Evolutionary conservation across 2,888 invertebrate species (phyloP).

Genomic region (Petrolisthes cinctipes): DNA sequence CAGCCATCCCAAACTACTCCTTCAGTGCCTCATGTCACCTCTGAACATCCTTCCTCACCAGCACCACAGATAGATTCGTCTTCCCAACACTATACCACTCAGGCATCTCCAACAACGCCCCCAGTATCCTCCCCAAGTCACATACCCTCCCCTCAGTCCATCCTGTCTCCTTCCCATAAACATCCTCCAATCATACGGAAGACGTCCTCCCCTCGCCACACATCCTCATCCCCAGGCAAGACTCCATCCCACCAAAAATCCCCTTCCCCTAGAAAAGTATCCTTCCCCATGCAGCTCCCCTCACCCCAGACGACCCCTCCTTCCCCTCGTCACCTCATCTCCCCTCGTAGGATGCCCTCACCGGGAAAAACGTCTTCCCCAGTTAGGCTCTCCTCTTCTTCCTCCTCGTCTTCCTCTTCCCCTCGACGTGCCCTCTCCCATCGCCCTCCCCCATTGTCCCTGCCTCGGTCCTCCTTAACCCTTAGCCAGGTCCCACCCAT

Average conservation of each 20-base stretch:
- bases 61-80: no score
- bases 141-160: background rate
- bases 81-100: background rate
- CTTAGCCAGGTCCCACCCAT: slow-evolving; percentile 7
- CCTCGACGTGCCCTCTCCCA: slow-evolving; percentile 2
- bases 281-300: background rate
- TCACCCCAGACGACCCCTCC: background rate
- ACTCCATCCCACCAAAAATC: slow-evolving; percentile 13
- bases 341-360: background rate
- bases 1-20: no score
- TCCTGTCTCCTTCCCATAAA: background rate
- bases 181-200: background rate
- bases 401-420: background rate
- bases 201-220: background rate
- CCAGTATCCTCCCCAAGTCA: slow-evolving; percentile 16
- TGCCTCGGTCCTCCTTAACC: slow-evolving; percentile 11
- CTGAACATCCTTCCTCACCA: no score
- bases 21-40: no score
- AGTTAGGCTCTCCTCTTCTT: background rate
- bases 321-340: background rate
- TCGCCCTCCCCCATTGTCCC: slow-evolving; percentile 14
- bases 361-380: background rate
- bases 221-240: slow-evolving; percentile 4
- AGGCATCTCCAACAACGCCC: background rate
- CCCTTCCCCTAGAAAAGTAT: background rate